Conservation (phyloP, 2,888 invertebrate species). For the Oscheius sp. region DNA sequence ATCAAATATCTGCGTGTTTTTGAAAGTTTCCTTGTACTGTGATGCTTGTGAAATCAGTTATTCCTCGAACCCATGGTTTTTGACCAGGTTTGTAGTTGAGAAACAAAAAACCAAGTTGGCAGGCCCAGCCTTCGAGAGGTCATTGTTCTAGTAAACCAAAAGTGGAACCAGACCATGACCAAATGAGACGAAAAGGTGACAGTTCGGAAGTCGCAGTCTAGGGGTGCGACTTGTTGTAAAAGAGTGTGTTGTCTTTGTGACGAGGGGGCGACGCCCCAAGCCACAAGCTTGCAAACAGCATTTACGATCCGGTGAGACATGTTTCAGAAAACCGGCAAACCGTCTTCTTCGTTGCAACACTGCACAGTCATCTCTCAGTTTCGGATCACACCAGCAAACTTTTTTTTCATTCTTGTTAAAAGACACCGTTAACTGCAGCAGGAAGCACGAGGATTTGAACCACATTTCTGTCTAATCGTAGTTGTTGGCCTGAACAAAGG, state of each 20-base stretch:
- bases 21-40: constrained; percentile 5
- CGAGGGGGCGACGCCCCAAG: constrained; percentile 14
- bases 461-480: too few species aligned
- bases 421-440: too few species aligned
- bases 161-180: constrained; percentile 13
- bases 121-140: background rate
- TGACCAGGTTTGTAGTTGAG: background rate
- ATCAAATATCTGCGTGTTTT: background rate
- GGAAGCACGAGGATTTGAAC: too few species aligned
- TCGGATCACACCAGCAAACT: too few species aligned
- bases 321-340: constrained; percentile 24
- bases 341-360: too few species aligned
- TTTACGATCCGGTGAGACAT: constrained; percentile 33
- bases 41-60: too few species aligned
- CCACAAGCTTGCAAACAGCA: constrained; percentile 25
- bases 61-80: background rate
- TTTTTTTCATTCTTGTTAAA: too few species aligned
- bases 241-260: constrained; percentile 24
- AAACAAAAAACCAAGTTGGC: background rate
- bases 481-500: too few species aligned
- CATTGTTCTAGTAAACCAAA: constrained; percentile 17
- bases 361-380: too few species aligned
- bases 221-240: constrained; percentile 30
- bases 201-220: background rate
- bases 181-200: constrained; percentile 5